These are phyloP conservation scores for Malthinus seriepunctatus DNA, from an alignment of 2,888 invertebrate species.

Conservation along the genomic window DNA sequence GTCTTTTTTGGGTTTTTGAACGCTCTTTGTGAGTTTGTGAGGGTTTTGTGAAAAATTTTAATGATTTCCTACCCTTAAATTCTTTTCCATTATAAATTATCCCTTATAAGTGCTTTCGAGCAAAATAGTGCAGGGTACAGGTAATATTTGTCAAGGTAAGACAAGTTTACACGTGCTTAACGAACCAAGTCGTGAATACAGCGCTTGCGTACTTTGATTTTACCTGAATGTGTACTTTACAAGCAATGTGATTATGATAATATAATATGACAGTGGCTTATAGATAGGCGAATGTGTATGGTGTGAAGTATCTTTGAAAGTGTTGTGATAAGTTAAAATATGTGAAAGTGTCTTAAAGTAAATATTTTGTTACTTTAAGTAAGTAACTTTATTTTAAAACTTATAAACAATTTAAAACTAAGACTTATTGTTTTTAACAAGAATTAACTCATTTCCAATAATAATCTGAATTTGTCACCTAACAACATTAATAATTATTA, in stretches of 20 bases:
- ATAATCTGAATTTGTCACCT: background rate
- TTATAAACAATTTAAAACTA: too few relatives aligned
- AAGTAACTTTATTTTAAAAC: background rate
- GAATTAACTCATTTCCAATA: background rate
- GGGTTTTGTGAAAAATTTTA: too few relatives aligned
- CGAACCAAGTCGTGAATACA: constrained; percentile 3
- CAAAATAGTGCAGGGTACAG: background rate
- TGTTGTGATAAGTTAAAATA: constrained; percentile 5
- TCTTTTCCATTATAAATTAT: background rate
- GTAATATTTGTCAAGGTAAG: constrained; percentile 4
- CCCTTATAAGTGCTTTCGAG: background rate
- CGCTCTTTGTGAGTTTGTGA: too few relatives aligned
- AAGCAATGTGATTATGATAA: constrained; percentile 7
- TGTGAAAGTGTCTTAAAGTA: constrained; percentile 1
- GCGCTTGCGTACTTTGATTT: constrained; percentile 2
- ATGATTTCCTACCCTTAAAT: too few relatives aligned
- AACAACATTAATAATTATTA: constrained; percentile 11
- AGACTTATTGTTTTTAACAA: background rate
- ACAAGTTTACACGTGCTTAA: constrained; percentile 7
- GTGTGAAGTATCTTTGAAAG: constrained; percentile 4
- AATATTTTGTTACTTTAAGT: background rate
- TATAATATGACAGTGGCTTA: background rate
- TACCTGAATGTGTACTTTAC: constrained; percentile 1
- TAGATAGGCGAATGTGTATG: constrained; percentile 3
- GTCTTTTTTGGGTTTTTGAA: too few relatives aligned